A percentile compares a stretch with the other conserved stretches of the same genome.
Evolutionary conservation across 2,888 invertebrate genomes (phyloP).

Genomic region (Ochlodes sylvanus): DNA sequence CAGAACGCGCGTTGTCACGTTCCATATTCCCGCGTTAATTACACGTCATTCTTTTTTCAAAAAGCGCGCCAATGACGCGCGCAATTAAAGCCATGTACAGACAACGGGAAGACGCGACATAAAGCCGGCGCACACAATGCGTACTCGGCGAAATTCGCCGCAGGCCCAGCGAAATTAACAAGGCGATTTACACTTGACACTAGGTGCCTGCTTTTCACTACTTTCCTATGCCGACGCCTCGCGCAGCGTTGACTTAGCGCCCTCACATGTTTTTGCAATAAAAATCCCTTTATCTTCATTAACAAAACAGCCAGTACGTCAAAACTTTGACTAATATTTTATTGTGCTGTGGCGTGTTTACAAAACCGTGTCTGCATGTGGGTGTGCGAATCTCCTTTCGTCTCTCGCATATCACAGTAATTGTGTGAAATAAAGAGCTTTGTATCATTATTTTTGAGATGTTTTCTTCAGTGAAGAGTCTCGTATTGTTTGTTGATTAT

Average conservation of each 20-base stretch:
- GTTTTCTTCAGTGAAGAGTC: slow-evolving; percentile 47
- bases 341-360: slow-evolving; percentile 57
- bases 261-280: slow-evolving; percentile 56
- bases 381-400: slow-evolving; percentile 54
- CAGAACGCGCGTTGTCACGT: slow-evolving; percentile 83
- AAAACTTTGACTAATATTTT: slow-evolving; percentile 39
- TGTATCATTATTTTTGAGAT: slow-evolving; percentile 73
- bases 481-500: slow-evolving; percentile 52
- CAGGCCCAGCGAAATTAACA: slow-evolving; percentile 84
- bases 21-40: slow-evolving; percentile 85
- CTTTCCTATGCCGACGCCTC: slow-evolving; percentile 63
- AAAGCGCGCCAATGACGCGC: slow-evolving; percentile 84
- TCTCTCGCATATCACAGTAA: slow-evolving; percentile 71
- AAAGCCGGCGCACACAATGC: slow-evolving; percentile 83
- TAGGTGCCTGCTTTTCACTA: slow-evolving; percentile 79
- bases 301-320: slow-evolving; percentile 46
- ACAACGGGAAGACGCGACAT: slow-evolving; percentile 83
- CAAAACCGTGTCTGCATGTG: slow-evolving; percentile 55
- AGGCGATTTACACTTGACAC: slow-evolving; percentile 86
- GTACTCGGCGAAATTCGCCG: slow-evolving; percentile 84
- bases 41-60: slow-evolving; percentile 85
- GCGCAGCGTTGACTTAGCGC: slow-evolving; percentile 55
- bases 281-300: slow-evolving; percentile 41
- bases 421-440: slow-evolving; percentile 80
- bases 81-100: slow-evolving; percentile 84